These are phyloP conservation scores for Procambarus virginalis DNA, from an alignment of 1,140 invertebrate genomes.

Conservation along the genomic window DNA sequence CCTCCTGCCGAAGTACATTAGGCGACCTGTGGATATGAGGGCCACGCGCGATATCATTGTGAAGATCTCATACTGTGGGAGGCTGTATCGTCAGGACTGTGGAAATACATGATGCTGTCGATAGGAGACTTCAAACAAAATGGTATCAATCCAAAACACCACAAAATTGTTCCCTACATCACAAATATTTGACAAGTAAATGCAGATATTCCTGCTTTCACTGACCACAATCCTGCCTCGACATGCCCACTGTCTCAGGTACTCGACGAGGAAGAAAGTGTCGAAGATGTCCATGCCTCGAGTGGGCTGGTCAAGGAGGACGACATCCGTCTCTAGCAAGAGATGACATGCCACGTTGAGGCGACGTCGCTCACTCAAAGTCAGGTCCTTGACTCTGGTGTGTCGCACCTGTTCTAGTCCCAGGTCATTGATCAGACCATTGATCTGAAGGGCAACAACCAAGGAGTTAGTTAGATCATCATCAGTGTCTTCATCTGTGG, in stretches of 20 bases:
- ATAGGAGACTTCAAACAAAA: no score
- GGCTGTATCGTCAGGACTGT: constrained; percentile 90
- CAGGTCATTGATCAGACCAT: constrained; percentile 90
- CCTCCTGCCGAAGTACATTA: constrained; percentile 92
- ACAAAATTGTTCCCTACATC: no score
- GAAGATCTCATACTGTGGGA: constrained; percentile 95
- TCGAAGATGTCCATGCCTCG: constrained; percentile 97
- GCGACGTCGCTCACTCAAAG: constrained; percentile 88
- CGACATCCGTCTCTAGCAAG: constrained; percentile 78
- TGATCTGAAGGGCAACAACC: constrained; percentile 78
- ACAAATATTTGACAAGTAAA: no score
- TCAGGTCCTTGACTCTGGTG: constrained; percentile 85
- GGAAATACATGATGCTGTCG: background rate
- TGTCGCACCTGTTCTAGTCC: constrained; percentile 88
- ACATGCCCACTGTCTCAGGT: constrained; percentile 92
- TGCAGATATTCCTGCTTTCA: background rate
- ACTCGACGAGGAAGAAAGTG: constrained; percentile 95
- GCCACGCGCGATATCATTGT: constrained; percentile 88
- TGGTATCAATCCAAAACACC: no score
- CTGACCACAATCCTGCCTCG: constrained; percentile 77
- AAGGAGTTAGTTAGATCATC: no score
- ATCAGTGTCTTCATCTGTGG: no score
- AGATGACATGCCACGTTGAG: constrained; percentile 91
- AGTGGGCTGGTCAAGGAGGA: constrained; percentile 89
- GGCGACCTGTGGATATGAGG: constrained; percentile 89